Conservation (phyloP, 2,797 vertebrate genomes). For the Girardinus metallicus region DNA sequence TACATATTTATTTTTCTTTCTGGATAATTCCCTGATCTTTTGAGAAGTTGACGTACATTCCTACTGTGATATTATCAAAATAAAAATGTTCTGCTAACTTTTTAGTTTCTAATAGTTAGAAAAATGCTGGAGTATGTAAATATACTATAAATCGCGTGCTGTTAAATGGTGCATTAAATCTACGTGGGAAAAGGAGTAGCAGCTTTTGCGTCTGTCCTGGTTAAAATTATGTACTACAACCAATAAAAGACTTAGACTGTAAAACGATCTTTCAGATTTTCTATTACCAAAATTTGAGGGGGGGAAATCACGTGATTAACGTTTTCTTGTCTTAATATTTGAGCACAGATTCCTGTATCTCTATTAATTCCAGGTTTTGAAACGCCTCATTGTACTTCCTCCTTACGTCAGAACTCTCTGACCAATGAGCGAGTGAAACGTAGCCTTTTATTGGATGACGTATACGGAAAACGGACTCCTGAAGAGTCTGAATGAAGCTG, state of each 20-base stretch:
- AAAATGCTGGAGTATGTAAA: neutral
- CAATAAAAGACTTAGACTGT: neutral
- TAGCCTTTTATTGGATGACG: conserved; percentile 40
- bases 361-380: neutral
- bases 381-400: conserved; percentile 23
- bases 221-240: neutral
- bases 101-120: neutral
- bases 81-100: neutral
- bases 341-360: neutral
- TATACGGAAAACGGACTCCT: conserved; percentile 48
- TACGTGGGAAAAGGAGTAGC: neutral
- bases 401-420: conserved; percentile 13
- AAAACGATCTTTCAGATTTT: neutral
- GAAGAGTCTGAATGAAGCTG: conserved; percentile 17
- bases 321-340: neutral
- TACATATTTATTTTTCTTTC: neutral
- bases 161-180: neutral
- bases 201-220: neutral
- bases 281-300: neutral
- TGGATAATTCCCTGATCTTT: neutral
- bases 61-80: neutral
- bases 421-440: conserved; percentile 65
- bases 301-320: neutral
- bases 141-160: neutral
- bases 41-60: neutral